phyloP scores from a whole-genome alignment of 2,888 invertebrate genomes.

The Xylocampa areola region DNA sequence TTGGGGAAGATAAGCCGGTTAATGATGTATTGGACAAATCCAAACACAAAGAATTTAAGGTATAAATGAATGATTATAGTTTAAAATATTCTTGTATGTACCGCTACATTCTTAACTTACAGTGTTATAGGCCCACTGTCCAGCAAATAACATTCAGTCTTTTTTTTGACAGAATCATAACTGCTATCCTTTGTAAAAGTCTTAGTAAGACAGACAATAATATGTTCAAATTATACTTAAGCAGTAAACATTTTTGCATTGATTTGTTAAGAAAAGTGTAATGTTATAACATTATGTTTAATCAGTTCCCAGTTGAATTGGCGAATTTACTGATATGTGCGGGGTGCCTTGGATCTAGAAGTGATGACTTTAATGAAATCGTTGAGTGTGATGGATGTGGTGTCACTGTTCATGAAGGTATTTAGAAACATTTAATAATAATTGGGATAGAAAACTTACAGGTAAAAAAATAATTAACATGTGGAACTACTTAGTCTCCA shows the following conservation, averaged over 20 bases:
- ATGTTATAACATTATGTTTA: slow-evolving; percentile 18
- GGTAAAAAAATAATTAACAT: too few relatives aligned
- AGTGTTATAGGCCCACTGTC: too few relatives aligned
- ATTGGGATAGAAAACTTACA: too few relatives aligned
- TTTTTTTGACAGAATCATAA: too few relatives aligned
- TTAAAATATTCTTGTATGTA: too few relatives aligned
- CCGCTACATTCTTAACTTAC: too few relatives aligned
- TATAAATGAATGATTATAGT: too few relatives aligned
- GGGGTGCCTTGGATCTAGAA: slow-evolving; percentile 97
- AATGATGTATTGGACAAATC: slow-evolving; percentile 81
- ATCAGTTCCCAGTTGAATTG: slow-evolving; percentile 84
- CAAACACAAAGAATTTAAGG: slow-evolving; percentile 85
- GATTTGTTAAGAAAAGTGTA: background rate
- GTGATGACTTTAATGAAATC: slow-evolving; percentile 98
- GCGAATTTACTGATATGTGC: slow-evolving; percentile 95
- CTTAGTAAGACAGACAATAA: too few relatives aligned
- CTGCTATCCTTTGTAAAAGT: background rate
- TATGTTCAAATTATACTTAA: too few relatives aligned
- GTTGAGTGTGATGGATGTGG: slow-evolving; percentile 99
- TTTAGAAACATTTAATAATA: background rate
- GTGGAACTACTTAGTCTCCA: too few relatives aligned
- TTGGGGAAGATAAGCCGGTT: slow-evolving; percentile 78
- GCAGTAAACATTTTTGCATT: too few relatives aligned
- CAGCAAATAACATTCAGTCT: too few relatives aligned
- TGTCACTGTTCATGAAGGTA: slow-evolving; percentile 98